Evolutionary conservation across 2,113 vertebrate genomes (phyloP).

Genomic region (Vulpes ferrilata): DNA sequence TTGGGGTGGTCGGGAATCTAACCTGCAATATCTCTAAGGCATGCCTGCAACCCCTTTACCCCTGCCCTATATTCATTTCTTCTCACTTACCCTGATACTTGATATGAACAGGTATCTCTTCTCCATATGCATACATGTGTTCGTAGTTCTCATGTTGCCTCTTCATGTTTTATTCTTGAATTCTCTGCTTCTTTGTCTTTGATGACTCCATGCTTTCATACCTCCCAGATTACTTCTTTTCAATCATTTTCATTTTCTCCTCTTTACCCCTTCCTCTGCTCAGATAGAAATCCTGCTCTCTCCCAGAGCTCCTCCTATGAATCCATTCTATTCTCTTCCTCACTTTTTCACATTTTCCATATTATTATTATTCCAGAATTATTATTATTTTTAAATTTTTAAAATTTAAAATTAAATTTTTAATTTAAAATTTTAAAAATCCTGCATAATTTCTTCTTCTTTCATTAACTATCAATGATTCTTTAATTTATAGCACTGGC

Average conservation of each 20-base stretch:
- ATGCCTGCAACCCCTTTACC: neutral
- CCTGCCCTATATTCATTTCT: neutral
- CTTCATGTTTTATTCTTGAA: neutral
- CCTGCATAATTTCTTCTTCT: neutral
- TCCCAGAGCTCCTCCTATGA: neutral
- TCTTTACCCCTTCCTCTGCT: neutral
- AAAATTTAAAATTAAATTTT: neutral
- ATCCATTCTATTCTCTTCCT: neutral
- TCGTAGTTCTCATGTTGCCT: neutral
- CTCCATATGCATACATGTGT: accelerated
- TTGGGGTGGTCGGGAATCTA: neutral
- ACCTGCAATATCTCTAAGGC: neutral
- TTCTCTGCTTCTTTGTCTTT: neutral
- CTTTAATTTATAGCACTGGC: neutral
- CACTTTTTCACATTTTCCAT: neutral
- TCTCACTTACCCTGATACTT: neutral
- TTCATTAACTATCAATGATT: neutral
- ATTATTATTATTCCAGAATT: neutral
- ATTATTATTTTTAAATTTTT: neutral
- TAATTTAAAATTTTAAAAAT: neutral
- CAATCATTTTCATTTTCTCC: neutral
- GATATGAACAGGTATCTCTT: neutral
- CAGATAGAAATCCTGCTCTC: neutral
- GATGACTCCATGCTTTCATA: neutral
- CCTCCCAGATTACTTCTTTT: neutral